Evolutionary conservation across 2,797 vertebrate genomes (phyloP).

Genomic region (Thamnophis elegans): DNA sequence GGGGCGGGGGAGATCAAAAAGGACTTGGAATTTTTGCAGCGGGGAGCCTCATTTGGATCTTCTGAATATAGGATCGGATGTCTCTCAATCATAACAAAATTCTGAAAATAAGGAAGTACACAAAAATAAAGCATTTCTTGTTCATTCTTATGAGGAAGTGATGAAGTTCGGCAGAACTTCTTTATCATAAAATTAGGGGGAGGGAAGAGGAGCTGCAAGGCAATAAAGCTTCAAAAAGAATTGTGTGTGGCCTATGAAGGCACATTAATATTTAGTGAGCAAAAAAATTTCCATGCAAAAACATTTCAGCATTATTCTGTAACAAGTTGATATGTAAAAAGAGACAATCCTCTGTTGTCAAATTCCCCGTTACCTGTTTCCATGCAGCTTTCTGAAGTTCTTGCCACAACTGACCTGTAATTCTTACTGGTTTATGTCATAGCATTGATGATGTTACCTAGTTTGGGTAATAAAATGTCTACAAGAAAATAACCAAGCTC

Average conservation of each 20-base stretch:
- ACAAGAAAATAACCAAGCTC: background rate
- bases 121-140: background rate
- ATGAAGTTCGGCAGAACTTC: background rate
- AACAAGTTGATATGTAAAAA: background rate
- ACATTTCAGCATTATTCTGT: background rate
- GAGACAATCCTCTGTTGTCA: background rate
- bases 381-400: background rate
- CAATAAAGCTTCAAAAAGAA: background rate
- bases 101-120: background rate
- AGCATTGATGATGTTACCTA: background rate
- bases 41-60: background rate
- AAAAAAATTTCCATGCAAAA: background rate
- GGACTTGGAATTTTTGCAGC: background rate
- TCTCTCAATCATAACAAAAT: conserved; percentile 2
- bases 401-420: background rate
- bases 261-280: background rate
- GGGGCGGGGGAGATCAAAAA: background rate
- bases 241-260: background rate
- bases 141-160: background rate
- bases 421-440: background rate
- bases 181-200: background rate
- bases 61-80: background rate
- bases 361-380: background rate
- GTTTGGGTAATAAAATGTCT: background rate
- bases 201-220: background rate